Evolutionary conservation across 2,888 invertebrate species (phyloP).

Genomic region (Tethea ocularis): DNA sequence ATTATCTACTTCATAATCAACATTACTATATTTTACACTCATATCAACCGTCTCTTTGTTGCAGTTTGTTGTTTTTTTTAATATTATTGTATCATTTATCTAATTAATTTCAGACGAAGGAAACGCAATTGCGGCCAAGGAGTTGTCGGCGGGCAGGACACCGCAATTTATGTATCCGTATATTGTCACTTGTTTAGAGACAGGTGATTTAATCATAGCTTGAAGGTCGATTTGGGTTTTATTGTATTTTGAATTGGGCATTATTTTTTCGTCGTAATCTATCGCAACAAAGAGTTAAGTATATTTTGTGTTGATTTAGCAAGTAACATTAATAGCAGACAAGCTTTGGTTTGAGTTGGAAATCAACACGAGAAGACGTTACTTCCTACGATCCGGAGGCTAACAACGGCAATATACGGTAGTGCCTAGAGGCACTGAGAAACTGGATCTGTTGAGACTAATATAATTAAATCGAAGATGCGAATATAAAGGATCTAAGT

Average conservation of each 20-base stretch:
- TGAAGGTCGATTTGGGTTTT: constrained; percentile 10
- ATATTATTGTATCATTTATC: no score
- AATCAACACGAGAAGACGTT: not conserved
- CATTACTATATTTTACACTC: not conserved
- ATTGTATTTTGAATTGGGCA: no score
- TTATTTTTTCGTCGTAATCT: not conserved
- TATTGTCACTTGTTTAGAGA: constrained; percentile 4
- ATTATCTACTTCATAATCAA: not conserved
- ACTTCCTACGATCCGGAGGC: not conserved
- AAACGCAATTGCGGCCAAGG: constrained; percentile 12
- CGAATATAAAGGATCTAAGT: not conserved
- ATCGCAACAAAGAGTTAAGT: not conserved
- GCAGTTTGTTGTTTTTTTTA: no score
- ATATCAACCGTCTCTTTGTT: not conserved
- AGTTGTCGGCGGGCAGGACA: not conserved
- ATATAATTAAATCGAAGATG: no score
- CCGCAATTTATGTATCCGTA: constrained; percentile 10
- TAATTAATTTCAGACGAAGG: constrained; percentile 6
- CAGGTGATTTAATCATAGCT: constrained; percentile 10
- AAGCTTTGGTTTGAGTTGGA: not conserved
- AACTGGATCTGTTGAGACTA: no score
- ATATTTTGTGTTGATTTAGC: not conserved
- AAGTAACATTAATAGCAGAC: no score
- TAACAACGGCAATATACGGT: no score
- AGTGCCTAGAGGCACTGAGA: no score